A percentile compares a stretch with the other conserved stretches of the same genome.
Evolutionary conservation across 1,140 invertebrate genomes (phyloP).

Genomic region (Apocrypta bakeri): DNA sequence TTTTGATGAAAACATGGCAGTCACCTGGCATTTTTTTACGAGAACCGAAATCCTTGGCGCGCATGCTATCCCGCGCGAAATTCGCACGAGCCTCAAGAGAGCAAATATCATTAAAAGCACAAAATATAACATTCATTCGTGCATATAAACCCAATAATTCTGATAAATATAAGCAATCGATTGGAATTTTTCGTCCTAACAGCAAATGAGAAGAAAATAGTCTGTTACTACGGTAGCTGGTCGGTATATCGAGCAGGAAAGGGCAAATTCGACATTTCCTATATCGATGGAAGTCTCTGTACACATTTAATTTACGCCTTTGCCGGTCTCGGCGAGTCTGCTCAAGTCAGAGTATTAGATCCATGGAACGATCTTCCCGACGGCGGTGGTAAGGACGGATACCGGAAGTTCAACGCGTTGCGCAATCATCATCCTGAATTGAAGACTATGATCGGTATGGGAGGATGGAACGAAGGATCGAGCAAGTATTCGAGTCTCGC

Average conservation of each 20-base stretch:
- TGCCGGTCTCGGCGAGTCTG: slow-evolving; percentile 76
- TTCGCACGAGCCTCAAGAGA: too few species aligned
- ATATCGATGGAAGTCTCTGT: slow-evolving; percentile 82
- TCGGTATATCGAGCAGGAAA: slow-evolving; percentile 79
- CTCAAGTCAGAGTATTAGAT: slow-evolving; percentile 64
- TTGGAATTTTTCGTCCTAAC: neutral
- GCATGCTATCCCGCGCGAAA: too few species aligned
- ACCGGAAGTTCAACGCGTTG: slow-evolving; percentile 75
- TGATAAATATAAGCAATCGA: too few species aligned
- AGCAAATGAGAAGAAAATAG: slow-evolving; percentile 38
- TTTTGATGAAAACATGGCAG: too few species aligned
- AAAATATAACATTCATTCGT: too few species aligned
- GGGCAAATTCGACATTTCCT: slow-evolving; percentile 76
- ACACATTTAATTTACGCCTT: slow-evolving; percentile 86
- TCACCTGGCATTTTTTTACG: too few species aligned
- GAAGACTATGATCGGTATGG: slow-evolving; percentile 83
- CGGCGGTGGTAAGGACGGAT: slow-evolving; percentile 53
- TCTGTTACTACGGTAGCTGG: slow-evolving; percentile 86
- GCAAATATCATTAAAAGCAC: too few species aligned
- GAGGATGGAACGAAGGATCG: slow-evolving; percentile 87
- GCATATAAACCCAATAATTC: too few species aligned
- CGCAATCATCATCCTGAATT: slow-evolving; percentile 79
- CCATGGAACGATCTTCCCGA: slow-evolving; percentile 56
- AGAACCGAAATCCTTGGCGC: too few species aligned
- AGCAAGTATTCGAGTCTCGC: slow-evolving; percentile 77